Conservation (phyloP, 92 coral and sea anemone genomes). For the Zoanthus solanderi region DNA sequence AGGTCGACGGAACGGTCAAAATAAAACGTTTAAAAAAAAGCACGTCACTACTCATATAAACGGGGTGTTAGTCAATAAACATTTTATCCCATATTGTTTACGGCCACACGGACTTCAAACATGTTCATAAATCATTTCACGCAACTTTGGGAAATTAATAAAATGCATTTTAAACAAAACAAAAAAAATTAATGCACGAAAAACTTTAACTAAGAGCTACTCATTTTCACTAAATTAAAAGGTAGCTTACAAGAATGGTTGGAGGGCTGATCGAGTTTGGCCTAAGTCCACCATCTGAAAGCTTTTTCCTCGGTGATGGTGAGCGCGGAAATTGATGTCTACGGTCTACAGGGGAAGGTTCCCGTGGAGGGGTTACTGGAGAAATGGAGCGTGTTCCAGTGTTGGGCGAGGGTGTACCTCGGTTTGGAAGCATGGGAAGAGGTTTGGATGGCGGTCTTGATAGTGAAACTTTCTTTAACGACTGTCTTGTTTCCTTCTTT, state of each 20-base stretch:
- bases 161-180: too few relatives aligned
- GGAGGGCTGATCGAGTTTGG: conserved; percentile 34
- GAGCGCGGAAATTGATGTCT: background rate
- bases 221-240: background rate
- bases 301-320: conserved; percentile 19
- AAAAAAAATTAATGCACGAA: too few relatives aligned
- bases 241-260: conserved; percentile 18
- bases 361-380: background rate
- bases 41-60: too few relatives aligned
- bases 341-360: background rate
- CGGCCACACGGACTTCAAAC: too few relatives aligned
- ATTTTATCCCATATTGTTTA: too few relatives aligned
- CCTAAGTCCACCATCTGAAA: conserved; percentile 1
- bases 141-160: too few relatives aligned
- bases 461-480: conserved; percentile 75
- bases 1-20: too few relatives aligned
- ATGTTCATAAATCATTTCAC: too few relatives aligned
- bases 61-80: too few relatives aligned
- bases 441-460: conserved; percentile 62
- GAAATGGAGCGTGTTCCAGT: conserved; percentile 30
- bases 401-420: conserved; percentile 56
- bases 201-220: background rate
- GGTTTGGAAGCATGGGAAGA: conserved; percentile 57
- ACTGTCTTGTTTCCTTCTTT: conserved; percentile 85
- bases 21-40: too few relatives aligned